phyloP scores from a whole-genome alignment of 2,113 vertebrate species.

The Gymnogyps californianus region DNA sequence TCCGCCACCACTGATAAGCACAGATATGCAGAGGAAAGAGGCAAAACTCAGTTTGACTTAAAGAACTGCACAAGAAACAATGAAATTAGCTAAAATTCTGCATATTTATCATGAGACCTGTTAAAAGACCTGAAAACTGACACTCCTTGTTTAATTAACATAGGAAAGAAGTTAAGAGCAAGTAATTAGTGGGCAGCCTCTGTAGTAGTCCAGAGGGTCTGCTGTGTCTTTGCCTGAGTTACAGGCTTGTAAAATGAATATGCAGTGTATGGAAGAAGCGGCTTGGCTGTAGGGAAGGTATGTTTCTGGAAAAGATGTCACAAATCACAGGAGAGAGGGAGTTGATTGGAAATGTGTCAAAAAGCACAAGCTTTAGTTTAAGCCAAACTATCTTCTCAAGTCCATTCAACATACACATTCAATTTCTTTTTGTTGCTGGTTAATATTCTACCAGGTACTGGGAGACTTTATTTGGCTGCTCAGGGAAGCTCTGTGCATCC shows the following conservation, averaged over 20 bases:
- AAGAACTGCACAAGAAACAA: background rate
- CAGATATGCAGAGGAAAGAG: background rate
- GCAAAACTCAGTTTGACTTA: background rate
- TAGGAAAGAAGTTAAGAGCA: background rate
- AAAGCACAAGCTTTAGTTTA: background rate
- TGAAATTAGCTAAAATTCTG: background rate
- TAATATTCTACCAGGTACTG: background rate
- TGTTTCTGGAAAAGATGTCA: background rate
- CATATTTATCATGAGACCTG: background rate
- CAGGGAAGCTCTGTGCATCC: background rate
- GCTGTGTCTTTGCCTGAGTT: background rate
- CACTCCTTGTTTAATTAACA: background rate
- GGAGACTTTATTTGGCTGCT: background rate
- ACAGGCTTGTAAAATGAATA: background rate
- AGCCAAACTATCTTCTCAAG: background rate
- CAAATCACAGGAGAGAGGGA: background rate
- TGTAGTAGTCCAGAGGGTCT: background rate
- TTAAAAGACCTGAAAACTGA: background rate
- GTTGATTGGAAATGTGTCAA: background rate
- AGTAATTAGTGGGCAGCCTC: background rate
- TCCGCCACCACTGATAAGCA: background rate
- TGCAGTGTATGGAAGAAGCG: background rate
- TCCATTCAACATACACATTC: background rate
- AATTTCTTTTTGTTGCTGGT: background rate
- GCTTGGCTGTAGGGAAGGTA: background rate